Evolutionary conservation across 2,888 invertebrate genomes (phyloP).

Genomic region (Odontocerum albicorne): DNA sequence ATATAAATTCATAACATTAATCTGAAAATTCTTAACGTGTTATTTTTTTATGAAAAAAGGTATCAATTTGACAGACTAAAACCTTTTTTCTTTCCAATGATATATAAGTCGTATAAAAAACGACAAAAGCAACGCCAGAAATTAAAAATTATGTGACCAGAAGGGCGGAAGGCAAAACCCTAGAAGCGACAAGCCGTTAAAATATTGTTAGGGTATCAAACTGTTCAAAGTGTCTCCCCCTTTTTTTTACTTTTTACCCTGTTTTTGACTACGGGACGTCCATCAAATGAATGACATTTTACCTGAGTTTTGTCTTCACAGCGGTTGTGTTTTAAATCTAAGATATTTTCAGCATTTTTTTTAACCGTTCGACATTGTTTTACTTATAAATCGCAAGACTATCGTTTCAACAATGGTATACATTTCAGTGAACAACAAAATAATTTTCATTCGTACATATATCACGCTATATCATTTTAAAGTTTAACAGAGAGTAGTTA

Average conservation of each 20-base stretch:
- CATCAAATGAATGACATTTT: conserved; percentile 24
- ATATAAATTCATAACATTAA: too few species aligned
- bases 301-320: neutral
- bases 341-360: conserved; percentile 1
- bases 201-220: conserved; percentile 20
- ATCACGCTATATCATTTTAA: too few species aligned
- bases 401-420: too few species aligned
- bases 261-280: conserved; percentile 4
- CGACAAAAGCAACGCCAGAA: neutral
- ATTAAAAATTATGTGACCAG: conserved; percentile 2
- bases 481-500: too few species aligned
- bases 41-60: too few species aligned
- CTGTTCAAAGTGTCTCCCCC: conserved; percentile 9
- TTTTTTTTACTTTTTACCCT: conserved; percentile 4
- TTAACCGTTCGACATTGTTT: too few species aligned
- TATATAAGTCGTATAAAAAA: conserved; percentile 1
- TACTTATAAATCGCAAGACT: too few species aligned
- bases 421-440: too few species aligned
- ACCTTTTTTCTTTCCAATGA: too few species aligned
- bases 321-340: neutral
- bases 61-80: too few species aligned
- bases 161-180: conserved; percentile 14
- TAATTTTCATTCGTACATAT: too few species aligned
- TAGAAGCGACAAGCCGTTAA: conserved; percentile 15
- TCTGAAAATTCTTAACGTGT: too few species aligned